Percentiles rank a stretch among this genome's conserved stretches.
phyloP scores from a whole-genome alignment of 2,113 vertebrate genomes.

The Indri indri region DNA sequence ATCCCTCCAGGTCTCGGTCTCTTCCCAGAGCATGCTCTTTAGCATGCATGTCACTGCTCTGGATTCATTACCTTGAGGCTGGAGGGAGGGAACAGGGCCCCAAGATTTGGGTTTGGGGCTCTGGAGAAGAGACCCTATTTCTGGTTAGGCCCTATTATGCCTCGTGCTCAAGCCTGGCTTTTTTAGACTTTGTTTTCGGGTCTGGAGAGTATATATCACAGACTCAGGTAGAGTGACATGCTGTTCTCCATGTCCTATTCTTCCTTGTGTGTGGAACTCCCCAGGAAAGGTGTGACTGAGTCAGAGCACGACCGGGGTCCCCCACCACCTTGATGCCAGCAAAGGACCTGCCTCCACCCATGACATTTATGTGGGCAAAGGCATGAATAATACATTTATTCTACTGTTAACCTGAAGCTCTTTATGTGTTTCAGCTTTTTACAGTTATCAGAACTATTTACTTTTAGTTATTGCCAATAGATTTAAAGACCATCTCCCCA shows the following conservation, averaged over 20 bases:
- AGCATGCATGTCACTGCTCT: neutral
- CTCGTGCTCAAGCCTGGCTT: neutral
- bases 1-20: neutral
- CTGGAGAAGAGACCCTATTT: neutral
- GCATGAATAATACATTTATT: neutral
- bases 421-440: neutral
- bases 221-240: neutral
- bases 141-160: neutral
- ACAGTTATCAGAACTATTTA: neutral
- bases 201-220: neutral
- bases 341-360: neutral
- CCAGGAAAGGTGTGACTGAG: neutral
- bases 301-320: neutral
- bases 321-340: neutral
- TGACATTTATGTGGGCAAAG: neutral
- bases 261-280: neutral
- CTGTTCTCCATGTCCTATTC: neutral
- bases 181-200: neutral
- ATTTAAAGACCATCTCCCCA: neutral
- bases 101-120: neutral
- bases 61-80: neutral
- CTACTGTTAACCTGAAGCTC: neutral
- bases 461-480: neutral
- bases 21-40: neutral
- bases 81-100: neutral